Evolutionary conservation across 2,113 vertebrate genomes (phyloP).

Genomic region (human (Homo sapiens)): DNA sequence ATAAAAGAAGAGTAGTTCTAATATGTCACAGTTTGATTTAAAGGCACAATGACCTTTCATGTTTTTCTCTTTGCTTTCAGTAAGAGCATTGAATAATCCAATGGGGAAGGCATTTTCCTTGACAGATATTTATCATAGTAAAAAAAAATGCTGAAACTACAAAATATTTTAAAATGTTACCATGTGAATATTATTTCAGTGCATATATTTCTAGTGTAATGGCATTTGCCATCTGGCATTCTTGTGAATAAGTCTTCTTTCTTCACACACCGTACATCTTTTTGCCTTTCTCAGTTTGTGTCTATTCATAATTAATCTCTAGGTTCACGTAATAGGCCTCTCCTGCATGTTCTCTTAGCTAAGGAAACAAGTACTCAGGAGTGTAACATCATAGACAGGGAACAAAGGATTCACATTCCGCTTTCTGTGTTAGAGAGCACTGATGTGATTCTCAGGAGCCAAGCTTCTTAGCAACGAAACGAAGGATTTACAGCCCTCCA

Average conservation of each 20-base stretch:
- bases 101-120: conserved; percentile 17
- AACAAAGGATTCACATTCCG: conserved; percentile 77
- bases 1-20: neutral
- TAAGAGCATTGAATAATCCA: conserved; percentile 48
- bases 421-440: conserved; percentile 60
- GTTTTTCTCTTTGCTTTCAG: conserved; percentile 21
- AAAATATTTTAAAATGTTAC: conserved; percentile 75
- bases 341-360: conserved; percentile 60
- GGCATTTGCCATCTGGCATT: conserved; percentile 71
- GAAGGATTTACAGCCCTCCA: conserved; percentile 79
- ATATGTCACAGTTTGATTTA: conserved; percentile 30
- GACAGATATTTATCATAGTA: conserved; percentile 53
- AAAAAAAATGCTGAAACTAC: conserved; percentile 67
- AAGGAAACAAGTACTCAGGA: conserved; percentile 70
- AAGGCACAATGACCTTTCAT: conserved; percentile 16
- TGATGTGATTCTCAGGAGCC: conserved; percentile 76
- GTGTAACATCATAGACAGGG: conserved; percentile 65
- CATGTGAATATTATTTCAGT: conserved; percentile 66
- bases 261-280: neutral
- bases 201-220: conserved; percentile 56
- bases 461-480: conserved; percentile 76
- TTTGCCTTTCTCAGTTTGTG: conserved; percentile 59
- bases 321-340: conserved; percentile 58
- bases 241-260: conserved; percentile 42
- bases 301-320: conserved; percentile 80